These are phyloP conservation scores for Enoplosus armatus DNA, from an alignment of 2,797 vertebrate species.

Conservation along the genomic window DNA sequence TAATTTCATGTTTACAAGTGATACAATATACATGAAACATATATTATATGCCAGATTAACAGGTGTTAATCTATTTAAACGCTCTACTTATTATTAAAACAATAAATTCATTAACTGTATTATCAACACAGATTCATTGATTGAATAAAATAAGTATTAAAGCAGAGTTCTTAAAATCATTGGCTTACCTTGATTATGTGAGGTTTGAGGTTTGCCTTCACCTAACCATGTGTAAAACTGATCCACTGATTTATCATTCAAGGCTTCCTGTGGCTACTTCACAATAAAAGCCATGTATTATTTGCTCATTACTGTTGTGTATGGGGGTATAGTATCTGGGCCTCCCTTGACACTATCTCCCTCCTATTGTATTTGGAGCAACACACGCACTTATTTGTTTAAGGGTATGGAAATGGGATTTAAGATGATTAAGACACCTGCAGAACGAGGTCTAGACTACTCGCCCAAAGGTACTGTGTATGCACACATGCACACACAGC, in stretches of 20 bases:
- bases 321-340: neutral
- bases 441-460: slow-evolving; percentile 40
- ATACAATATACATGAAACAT: too few species aligned
- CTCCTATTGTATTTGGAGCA: neutral
- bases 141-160: neutral
- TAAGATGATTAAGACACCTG: slow-evolving; percentile 57
- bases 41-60: too few species aligned
- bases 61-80: too few species aligned
- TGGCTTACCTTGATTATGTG: neutral
- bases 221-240: neutral
- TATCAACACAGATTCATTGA: neutral
- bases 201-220: neutral
- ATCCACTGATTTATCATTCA: neutral
- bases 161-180: neutral
- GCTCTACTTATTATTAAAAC: too few species aligned
- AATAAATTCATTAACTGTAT: too few species aligned
- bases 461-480: slow-evolving; percentile 5
- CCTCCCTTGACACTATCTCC: neutral
- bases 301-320: neutral
- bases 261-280: neutral
- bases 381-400: slow-evolving; percentile 27
- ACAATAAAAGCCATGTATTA: neutral
- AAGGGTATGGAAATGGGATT: slow-evolving; percentile 21
- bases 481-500: neutral
- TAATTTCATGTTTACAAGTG: neutral